Base-by-base conservation (phyloP, 2,797 vertebrate species). In the Peromyscus eremicus region DNA sequence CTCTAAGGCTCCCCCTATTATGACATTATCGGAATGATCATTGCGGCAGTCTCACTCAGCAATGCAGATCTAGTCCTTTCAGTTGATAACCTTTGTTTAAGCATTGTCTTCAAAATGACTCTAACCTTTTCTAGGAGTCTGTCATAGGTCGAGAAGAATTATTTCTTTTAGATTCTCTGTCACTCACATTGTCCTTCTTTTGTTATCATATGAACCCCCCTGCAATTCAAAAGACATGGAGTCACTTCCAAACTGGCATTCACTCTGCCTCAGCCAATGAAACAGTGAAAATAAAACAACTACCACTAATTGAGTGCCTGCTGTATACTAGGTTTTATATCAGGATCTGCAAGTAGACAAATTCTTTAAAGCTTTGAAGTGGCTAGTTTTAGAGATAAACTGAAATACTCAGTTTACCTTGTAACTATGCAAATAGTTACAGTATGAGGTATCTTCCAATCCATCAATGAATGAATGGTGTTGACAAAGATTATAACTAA, bases 41-140 rank as follows among this genome's bases (percentile, higher is more conserved):
- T 60, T 19, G 4, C 2, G 40, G 62, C 1, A 5, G 46, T 62
- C 75, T 80, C 23, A 32, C 62, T 60, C 2, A 9, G 23, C 70
- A 32, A 29, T 55, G 21, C 62, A 70, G 68, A 91, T 64, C 62
- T 66, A 17, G 79, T 89, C 43, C 46, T 92, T 34, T 84, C 46
- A 46, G 80, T 80, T 92, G 92, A 89, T 86, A 93, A 90, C 25
- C 34, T 73, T 92, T 52, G 70, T 46, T 84, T 89, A 92, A 95
- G 83, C 82, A 43, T n/a, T 88, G 57, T 82, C 77, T 96, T 88
- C 68, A 91, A 79, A 94, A 95, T 66, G 75, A 75, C 21, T 57
- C 71, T 70, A 32, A 85, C 92, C 64, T 89, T 94, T 77, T 60
- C 79, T 89, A 94, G n/a, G 23, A 91, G 70, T 11, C 64, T 68